phyloP scores from a whole-genome alignment of 1,140 invertebrate species.

The Macrobrachium rosenbergii region DNA sequence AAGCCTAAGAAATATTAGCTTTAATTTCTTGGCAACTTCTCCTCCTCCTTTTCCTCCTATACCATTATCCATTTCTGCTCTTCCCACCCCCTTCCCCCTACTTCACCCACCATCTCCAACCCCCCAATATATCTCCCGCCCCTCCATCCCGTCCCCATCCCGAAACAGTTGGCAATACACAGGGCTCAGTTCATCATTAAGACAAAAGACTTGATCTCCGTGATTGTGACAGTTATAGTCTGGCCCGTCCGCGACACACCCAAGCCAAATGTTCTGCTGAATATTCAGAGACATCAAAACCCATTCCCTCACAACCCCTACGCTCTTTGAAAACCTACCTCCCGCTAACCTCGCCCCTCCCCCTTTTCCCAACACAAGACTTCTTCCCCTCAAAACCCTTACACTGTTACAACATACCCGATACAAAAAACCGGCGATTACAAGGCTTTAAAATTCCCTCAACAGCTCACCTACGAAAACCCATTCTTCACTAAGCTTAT shows the following conservation, averaged over 20 bases:
- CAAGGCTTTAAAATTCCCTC: too few relatives aligned
- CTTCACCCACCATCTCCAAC: background rate
- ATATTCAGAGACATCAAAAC: background rate
- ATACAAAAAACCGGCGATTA: too few relatives aligned
- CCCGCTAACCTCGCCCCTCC: background rate
- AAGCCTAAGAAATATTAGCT: constrained; percentile 17
- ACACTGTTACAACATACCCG: background rate
- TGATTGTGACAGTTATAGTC: constrained; percentile 41
- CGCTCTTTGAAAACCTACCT: background rate
- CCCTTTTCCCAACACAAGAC: background rate
- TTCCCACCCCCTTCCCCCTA: background rate
- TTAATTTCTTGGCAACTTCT: constrained; percentile 1
- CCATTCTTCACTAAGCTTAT: too few relatives aligned
- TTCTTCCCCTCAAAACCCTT: background rate
- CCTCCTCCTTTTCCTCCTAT: background rate
- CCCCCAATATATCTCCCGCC: too few relatives aligned
- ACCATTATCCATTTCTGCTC: too few relatives aligned
- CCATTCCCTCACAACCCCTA: background rate
- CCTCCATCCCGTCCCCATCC: background rate
- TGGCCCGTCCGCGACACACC: background rate
- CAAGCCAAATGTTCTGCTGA: too few relatives aligned
- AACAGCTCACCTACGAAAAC: too few relatives aligned
- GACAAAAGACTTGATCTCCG: constrained; percentile 36
- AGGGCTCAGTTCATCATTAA: constrained; percentile 32
- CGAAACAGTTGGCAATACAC: constrained; percentile 8